Base-by-base conservation (phyloP, 1,140 invertebrate genomes). In the Phthorimaea operculella region DNA sequence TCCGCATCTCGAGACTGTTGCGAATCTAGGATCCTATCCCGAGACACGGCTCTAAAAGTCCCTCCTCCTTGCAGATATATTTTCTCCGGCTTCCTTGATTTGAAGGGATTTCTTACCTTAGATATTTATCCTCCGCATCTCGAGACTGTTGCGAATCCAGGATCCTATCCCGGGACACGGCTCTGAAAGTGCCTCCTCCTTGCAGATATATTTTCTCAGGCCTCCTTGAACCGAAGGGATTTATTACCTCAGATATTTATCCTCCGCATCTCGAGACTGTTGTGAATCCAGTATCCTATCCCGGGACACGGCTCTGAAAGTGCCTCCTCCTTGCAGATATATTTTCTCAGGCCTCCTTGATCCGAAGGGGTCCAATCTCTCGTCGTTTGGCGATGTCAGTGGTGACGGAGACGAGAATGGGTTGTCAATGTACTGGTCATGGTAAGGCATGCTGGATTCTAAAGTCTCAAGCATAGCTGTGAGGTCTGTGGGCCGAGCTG, bases 381-480 rank as follows among this genome's bases (percentile, higher is more conserved):
- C 83, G 68, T 86, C 83, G 62, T 86, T 87, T 1, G 85, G 85
- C 52, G 85, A 87, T 34, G 83, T 87, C 33, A 87, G 63, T 0
- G 85, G 85, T 44, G 85, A 87, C 48, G 85, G 85, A 54, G 85
- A 87, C 51, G 85, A 87, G 59, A 87, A 87, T 21, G 85, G 85
- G 62, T 87, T 87, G 52, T 87, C 85, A 51, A 87, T 86, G 49
- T 86, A 85, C 45, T 84, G 80, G 34, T 86, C 85, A 55, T 87
- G 76, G 57, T 85, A 87, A 28, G 77, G 72, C 5, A 76, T 79
- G 54, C 70, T 78, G 1, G 83, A 77, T 59, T 85, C 83, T 12
- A 87, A 52, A 39, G 70, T 78, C 57, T 85, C 80, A 9, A 87
- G 54, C 85, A 87, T 87, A 51, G 81, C 60, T 54, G 83, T 68